Base-by-base conservation (phyloP, 2,888 invertebrate genomes). In the Lacanobia wlatinum region DNA sequence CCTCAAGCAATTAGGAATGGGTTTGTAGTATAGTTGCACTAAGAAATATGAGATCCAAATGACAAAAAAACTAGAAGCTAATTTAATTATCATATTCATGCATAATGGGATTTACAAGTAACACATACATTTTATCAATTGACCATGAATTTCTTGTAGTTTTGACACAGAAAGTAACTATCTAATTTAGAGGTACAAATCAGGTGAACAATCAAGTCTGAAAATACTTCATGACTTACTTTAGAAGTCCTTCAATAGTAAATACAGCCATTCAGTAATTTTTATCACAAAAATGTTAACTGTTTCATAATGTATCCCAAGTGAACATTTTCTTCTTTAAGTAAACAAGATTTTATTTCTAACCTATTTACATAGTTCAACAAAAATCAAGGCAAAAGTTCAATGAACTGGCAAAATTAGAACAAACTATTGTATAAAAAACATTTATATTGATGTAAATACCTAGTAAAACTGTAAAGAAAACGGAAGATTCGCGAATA, bases 311-410 rank as follows among this genome's bases (percentile, higher is more conserved):
- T 7, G 46, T 48, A 48, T 48, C 46, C 52, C 56, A 63, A 62
- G 21, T 60, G 59, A 70, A 67, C 65, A 66, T 58, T 43, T 5
- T 70, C 38, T 64, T 71, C 67, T 67, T 56, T 59, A 76, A 53
- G 69, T 84, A 80, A 83, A 86, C 79, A 86, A 73, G 66, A 77
- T 76, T 80, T 68, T 55, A 81, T 67, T 79, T 75, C 70, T 87
- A 84, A 86, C 86, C 83, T 82, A 85, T 78, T 84, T 83, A 83
- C 78, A 85, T 76, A 78, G 65, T 76, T 77, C 53, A 78, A 76
- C 66, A 50, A 82, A 82, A 85, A 76, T 81, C 84, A 84, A 83
- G 81, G 84, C 74, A 83, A 83, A 80, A 86, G 90, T 87, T 90
- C 86, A 89, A 78, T 87, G 87, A 88, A 88, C 88, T 85, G 70